Percentiles rank a stretch among this genome's conserved stretches.
Evolutionary conservation across 2,888 invertebrate species (phyloP).

Genomic region (Aradus depressus): DNA sequence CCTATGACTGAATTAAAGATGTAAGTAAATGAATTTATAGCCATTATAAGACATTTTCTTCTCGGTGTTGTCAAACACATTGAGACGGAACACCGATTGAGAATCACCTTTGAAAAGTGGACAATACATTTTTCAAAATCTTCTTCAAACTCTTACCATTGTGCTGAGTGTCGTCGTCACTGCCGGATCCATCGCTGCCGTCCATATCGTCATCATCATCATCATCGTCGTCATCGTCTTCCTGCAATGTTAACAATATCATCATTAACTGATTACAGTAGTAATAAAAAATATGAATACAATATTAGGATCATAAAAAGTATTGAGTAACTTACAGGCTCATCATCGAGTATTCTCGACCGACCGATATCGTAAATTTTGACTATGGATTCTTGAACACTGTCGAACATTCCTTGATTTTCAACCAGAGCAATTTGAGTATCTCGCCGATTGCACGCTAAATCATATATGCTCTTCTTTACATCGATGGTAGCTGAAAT

Average conservation of each 20-base stretch:
- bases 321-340: conserved; percentile 48
- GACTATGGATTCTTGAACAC: conserved; percentile 79
- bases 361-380: conserved; percentile 88
- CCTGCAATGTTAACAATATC: conserved; percentile 36
- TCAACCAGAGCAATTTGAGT: conserved; percentile 85
- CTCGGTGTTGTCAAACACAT: background rate
- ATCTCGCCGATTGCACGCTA: conserved; percentile 72
- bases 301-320: background rate
- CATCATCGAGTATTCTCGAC: conserved; percentile 76
- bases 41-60: background rate
- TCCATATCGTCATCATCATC: conserved; percentile 51
- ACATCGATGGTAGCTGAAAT: conserved; percentile 80
- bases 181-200: conserved; percentile 44
- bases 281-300: background rate
- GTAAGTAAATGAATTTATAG: no score
- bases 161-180: conserved; percentile 23
- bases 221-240: conserved; percentile 38
- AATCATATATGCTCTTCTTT: conserved; percentile 75
- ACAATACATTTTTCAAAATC: background rate
- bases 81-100: no score
- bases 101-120: no score
- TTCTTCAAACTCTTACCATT: conserved; percentile 18
- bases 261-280: conserved; percentile 11
- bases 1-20: no score
- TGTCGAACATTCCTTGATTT: conserved; percentile 70